phyloP scores from a whole-genome alignment of 2,113 vertebrate genomes.

The Xiphophorus couchianus region DNA sequence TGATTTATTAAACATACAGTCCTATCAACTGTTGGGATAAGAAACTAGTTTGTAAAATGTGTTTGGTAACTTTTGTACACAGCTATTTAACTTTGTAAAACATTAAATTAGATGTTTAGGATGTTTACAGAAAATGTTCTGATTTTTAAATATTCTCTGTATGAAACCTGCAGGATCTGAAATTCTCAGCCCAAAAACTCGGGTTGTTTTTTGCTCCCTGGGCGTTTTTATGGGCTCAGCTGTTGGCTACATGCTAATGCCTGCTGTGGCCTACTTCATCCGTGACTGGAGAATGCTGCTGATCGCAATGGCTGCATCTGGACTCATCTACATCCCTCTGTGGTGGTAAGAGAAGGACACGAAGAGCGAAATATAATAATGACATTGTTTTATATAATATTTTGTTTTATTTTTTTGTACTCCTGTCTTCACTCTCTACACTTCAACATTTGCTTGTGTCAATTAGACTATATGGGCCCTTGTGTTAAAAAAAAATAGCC shows the following conservation, averaged over 20 bases:
- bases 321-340: constrained; percentile 81
- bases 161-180: constrained; percentile 79
- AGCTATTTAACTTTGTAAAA: not conserved
- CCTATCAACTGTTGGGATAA: no score
- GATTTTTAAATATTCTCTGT: not conserved
- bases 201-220: constrained; percentile 85
- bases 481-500: no score
- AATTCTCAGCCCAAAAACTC: constrained; percentile 83
- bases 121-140: not conserved
- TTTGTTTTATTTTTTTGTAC: not conserved
- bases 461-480: no score
- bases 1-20: no score
- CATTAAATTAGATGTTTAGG: not conserved
- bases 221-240: constrained; percentile 88
- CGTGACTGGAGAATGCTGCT: constrained; percentile 85
- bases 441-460: no score
- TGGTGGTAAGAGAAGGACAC: constrained; percentile 86
- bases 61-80: no score
- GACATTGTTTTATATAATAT: not conserved
- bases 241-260: constrained; percentile 87
- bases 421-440: no score
- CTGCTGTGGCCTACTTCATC: constrained; percentile 85
- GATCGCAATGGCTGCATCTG: constrained; percentile 79
- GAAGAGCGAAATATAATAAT: not conserved
- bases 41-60: no score